Base-by-base conservation (phyloP, 1,140 invertebrate species). In the Formica exsecta region DNA sequence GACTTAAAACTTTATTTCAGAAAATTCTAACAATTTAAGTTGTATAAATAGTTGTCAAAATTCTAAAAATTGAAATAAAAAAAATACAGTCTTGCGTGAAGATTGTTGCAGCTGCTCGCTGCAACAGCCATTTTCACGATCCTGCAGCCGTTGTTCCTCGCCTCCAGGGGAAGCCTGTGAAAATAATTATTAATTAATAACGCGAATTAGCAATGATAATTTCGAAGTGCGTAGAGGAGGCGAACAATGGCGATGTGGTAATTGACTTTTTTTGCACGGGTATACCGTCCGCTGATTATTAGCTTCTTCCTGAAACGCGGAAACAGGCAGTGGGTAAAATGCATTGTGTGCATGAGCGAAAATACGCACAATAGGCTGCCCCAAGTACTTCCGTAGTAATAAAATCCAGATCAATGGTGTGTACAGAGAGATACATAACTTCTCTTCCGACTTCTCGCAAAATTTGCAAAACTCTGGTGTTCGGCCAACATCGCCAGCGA, bases 181-280 rank as follows among this genome's bases (percentile, higher is more conserved):
- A 81, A 83, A 83, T 73, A 74, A 81, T 83, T 68, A 41, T 73
- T 83, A 74, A 83, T 83, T 83, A 83, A 83, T 83, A 83, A 83
- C 57, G 38, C 68, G 36, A 83, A 74, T 83, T 83, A 83, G 79
- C 79, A 83, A 74, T 74, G 79, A 83, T 83, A 83, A 83, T 83
- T 83, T 74, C 29, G 11, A 13, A 61, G 38, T 44, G n/a, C 25
- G 54, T 59, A 38, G 38, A 51, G 19, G 13, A 36, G 16, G 38
- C 54, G 25, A 83, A 83, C 79, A 83, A 83, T 83, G 38, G 68
- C 68, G 68, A 70, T 32, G 79, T 74, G 54, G 7, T 83, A 83
- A 83, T 83, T 83, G 79, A 83, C 68, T 73, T 83, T 44, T 44
- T 81, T 83, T 83, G 57, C 68, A 51, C 79, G 66, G 54, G 25